These are phyloP conservation scores for Vollenhovia emeryi DNA, from an alignment of 1,140 invertebrate species.

Conservation along the genomic window DNA sequence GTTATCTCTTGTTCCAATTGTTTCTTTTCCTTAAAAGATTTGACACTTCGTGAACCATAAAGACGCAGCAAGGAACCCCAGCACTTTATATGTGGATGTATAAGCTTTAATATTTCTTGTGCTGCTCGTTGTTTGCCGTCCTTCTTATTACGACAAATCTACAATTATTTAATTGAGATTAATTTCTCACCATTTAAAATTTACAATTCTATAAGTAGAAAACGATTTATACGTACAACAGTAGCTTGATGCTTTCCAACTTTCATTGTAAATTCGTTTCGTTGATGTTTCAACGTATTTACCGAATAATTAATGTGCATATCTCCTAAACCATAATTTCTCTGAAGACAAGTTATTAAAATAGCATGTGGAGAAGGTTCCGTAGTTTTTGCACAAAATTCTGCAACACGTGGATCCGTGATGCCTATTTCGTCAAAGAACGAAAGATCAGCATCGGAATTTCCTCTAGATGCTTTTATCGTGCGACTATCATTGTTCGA, in stretches of 20 bases:
- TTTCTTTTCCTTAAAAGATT: slow-evolving; percentile 97
- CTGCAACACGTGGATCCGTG: slow-evolving; percentile 96
- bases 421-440: slow-evolving; percentile 98
- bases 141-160: slow-evolving; percentile 96
- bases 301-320: slow-evolving; percentile 95
- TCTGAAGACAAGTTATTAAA: slow-evolving; percentile 95
- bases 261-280: slow-evolving; percentile 97
- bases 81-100: slow-evolving; percentile 97
- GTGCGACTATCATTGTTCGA: slow-evolving; percentile 82
- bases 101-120: slow-evolving; percentile 95
- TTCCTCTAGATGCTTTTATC: slow-evolving; percentile 82
- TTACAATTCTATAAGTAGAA: not conserved
- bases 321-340: slow-evolving; percentile 96
- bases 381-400: slow-evolving; percentile 97
- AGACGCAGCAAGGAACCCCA: slow-evolving; percentile 97
- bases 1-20: slow-evolving; percentile 97
- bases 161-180: slow-evolving; percentile 22
- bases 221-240: slow-evolving; percentile 85
- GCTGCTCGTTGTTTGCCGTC: slow-evolving; percentile 99
- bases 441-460: slow-evolving; percentile 86
- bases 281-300: slow-evolving; percentile 95
- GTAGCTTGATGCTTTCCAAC: slow-evolving; percentile 96
- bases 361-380: slow-evolving; percentile 98
- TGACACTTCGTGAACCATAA: slow-evolving; percentile 97
- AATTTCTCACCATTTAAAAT: slow-evolving; percentile 8